Conservation (phyloP, 2,888 invertebrate genomes). For the Cryptocheilus praepositus region DNA sequence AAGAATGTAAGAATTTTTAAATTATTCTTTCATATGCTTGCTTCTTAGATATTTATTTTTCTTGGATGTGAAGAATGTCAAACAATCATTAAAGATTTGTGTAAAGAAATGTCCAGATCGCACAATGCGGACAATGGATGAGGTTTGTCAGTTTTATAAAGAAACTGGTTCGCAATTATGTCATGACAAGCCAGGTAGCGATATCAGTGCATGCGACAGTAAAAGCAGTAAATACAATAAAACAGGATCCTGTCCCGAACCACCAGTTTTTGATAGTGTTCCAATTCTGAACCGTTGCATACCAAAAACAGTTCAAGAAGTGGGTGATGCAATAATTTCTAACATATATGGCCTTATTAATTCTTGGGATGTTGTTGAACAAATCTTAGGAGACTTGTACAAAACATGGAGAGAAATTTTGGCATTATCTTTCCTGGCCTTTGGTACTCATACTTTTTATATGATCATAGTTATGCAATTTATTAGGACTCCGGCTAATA, state of each 20-base stretch:
- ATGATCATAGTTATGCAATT: neutral
- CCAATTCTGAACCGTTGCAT: slow-evolving; percentile 92
- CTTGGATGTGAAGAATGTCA: slow-evolving; percentile 86
- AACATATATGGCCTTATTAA: slow-evolving; percentile 90
- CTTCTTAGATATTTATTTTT: slow-evolving; percentile 84
- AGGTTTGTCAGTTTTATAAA: slow-evolving; percentile 84
- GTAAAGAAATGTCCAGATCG: slow-evolving; percentile 90
- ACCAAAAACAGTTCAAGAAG: slow-evolving; percentile 83
- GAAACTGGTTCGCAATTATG: slow-evolving; percentile 87
- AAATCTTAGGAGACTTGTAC: slow-evolving; percentile 91
- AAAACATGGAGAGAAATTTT: slow-evolving; percentile 92
- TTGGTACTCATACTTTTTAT: slow-evolving; percentile 79
- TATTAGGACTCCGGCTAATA: neutral
- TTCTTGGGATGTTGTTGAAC: slow-evolving; percentile 91
- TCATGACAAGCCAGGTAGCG: slow-evolving; percentile 75
- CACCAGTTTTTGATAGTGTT: slow-evolving; percentile 86
- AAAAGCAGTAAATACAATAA: slow-evolving; percentile 67
- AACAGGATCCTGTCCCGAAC: slow-evolving; percentile 77
- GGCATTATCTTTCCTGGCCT: slow-evolving; percentile 85
- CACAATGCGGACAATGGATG: slow-evolving; percentile 79
- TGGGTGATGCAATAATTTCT: slow-evolving; percentile 79
- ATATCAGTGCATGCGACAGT: slow-evolving; percentile 68
- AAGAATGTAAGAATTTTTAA: neutral
- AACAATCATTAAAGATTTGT: slow-evolving; percentile 89
- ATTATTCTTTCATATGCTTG: slow-evolving; percentile 17